Conservation (phyloP, 2,888 invertebrate genomes). For the Lamellibrachia satsuma region DNA sequence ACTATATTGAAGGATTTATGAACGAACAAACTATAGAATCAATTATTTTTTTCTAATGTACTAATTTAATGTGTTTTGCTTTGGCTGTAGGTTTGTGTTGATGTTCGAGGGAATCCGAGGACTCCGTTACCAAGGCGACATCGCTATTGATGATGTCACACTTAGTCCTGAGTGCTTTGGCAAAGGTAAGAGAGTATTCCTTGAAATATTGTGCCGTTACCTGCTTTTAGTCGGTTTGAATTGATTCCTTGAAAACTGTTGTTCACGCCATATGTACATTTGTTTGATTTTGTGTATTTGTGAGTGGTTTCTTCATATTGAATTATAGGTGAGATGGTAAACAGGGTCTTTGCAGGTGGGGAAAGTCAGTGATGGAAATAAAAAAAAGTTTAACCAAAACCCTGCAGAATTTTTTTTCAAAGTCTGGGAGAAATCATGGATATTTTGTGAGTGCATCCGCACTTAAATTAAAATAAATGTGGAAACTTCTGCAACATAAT, state of each 20-base stretch:
- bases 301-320: not conserved
- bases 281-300: not conserved
- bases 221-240: not conserved
- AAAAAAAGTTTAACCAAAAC: not conserved
- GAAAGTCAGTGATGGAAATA: not conserved
- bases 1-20: too few relatives aligned
- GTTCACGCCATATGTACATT: not conserved
- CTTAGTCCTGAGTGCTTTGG: conserved; percentile 38
- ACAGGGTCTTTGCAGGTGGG: not conserved
- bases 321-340: not conserved
- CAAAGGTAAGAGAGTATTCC: conserved; percentile 29
- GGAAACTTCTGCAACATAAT: too few relatives aligned
- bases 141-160: conserved; percentile 38
- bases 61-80: not conserved
- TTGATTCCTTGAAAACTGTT: not conserved
- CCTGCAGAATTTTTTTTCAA: not conserved
- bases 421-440: not conserved
- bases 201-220: not conserved
- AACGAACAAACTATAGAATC: not conserved
- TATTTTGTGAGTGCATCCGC: not conserved
- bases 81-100: conserved; percentile 30
- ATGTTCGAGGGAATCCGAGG: conserved; percentile 33
- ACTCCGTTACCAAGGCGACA: conserved; percentile 23
- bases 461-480: not conserved
- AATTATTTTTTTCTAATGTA: not conserved